Evolutionary conservation across 2,113 vertebrate genomes (phyloP).

Genomic region (Solea senegalensis): DNA sequence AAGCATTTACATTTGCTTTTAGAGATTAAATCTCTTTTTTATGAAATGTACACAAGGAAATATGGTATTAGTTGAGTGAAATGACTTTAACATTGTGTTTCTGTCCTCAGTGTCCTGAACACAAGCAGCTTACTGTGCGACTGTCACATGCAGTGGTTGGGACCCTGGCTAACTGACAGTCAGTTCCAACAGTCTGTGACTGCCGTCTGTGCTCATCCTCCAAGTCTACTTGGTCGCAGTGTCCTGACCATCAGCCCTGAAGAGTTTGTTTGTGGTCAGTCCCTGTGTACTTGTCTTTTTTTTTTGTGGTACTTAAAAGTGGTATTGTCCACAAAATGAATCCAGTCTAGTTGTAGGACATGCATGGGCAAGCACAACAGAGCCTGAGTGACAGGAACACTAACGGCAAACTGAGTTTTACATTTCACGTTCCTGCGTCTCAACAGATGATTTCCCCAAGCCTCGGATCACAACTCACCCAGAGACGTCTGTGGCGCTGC

Average conservation of each 20-base stretch:
- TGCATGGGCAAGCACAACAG: no score
- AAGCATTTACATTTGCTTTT: no score
- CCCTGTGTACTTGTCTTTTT: neutral
- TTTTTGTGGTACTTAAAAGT: neutral
- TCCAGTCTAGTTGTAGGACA: no score
- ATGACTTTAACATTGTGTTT: neutral
- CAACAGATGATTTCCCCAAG: constrained; percentile 96
- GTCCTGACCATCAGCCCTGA: constrained; percentile 88
- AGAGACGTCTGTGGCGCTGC: constrained; percentile 92
- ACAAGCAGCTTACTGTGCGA: constrained; percentile 96
- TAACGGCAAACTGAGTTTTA: neutral
- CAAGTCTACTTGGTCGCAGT: constrained; percentile 86
- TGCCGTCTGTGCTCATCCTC: constrained; percentile 93
- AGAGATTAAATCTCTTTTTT: no score
- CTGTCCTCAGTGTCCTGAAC: constrained; percentile 87
- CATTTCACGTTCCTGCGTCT: neutral
- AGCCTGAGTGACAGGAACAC: neutral
- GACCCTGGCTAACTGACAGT: constrained; percentile 90
- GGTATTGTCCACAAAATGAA: no score
- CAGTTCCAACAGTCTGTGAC: constrained; percentile 87
- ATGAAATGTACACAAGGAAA: no score
- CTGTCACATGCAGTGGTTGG: constrained; percentile 96
- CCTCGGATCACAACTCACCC: constrained; percentile 95
- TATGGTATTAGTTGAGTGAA: neutral
- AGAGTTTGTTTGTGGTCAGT: constrained; percentile 96